Conservation (phyloP, 2,113 vertebrate species). For the Empidonax traillii region DNA sequence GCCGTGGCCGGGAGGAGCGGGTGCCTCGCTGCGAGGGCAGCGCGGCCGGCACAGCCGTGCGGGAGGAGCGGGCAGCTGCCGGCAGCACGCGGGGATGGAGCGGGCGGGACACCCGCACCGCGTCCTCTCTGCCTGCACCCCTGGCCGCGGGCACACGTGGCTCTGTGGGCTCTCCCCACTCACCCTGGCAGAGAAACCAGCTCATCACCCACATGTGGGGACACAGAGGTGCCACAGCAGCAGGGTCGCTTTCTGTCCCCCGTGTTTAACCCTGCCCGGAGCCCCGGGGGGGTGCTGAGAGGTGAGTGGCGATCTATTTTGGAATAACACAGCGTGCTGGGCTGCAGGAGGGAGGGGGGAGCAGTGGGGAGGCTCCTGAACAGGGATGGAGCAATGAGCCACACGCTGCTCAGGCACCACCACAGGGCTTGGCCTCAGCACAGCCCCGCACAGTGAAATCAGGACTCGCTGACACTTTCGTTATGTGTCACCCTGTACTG, state of each 20-base stretch:
- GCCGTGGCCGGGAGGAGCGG: neutral
- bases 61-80: neutral
- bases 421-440: neutral
- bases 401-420: fast-evolving
- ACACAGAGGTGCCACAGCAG: neutral
- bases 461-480: neutral
- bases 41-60: neutral
- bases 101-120: neutral
- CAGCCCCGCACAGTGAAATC: neutral
- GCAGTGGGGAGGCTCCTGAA: neutral
- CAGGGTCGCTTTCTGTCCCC: neutral
- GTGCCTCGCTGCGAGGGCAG: neutral
- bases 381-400: fast-evolving
- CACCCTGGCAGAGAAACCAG: neutral
- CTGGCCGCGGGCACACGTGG: fast-evolving
- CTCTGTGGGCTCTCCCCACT: neutral
- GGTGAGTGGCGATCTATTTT: neutral
- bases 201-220: neutral
- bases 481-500: neutral
- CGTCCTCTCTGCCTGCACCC: neutral
- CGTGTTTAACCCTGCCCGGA: neutral
- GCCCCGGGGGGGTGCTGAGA: neutral
- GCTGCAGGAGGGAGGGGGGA: neutral
- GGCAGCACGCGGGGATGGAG: neutral
- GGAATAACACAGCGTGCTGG: fast-evolving